Percentiles rank a stretch among this genome's conserved stretches.
These are phyloP conservation scores for Pseudoips prasinana DNA, from an alignment of 2,888 invertebrate genomes.

Conservation along the genomic window DNA sequence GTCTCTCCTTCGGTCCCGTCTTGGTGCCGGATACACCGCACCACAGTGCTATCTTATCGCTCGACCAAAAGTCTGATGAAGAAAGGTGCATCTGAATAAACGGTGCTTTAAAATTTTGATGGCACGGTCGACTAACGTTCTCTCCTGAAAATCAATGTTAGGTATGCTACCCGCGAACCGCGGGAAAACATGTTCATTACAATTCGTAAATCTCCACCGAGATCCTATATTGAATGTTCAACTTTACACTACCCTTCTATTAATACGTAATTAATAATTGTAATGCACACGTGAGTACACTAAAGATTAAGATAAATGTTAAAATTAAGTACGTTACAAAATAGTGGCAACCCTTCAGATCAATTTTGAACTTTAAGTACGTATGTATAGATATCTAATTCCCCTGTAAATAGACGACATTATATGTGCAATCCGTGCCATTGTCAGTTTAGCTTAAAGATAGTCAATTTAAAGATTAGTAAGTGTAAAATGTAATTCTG, in stretches of 20 bases:
- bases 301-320: slow-evolving; percentile 63
- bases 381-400: slow-evolving; percentile 62
- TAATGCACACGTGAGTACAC: slow-evolving; percentile 74
- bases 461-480: slow-evolving; percentile 73
- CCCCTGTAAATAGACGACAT: slow-evolving; percentile 72
- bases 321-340: slow-evolving; percentile 62
- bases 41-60: slow-evolving; percentile 44
- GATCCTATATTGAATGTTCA: slow-evolving; percentile 53
- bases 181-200: slow-evolving; percentile 18
- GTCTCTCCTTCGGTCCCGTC: slow-evolving; percentile 41
- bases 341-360: slow-evolving; percentile 64
- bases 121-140: slow-evolving; percentile 50
- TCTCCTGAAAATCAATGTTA: slow-evolving; percentile 18
- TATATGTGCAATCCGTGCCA: slow-evolving; percentile 81
- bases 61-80: slow-evolving; percentile 49
- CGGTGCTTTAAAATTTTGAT: slow-evolving; percentile 53
- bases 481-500: slow-evolving; percentile 35
- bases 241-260: slow-evolving; percentile 62
- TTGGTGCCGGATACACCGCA: slow-evolving; percentile 33
- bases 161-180: slow-evolving; percentile 18
- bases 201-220: slow-evolving; percentile 25
- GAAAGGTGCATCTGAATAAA: slow-evolving; percentile 53
- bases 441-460: slow-evolving; percentile 77
- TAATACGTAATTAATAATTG: slow-evolving; percentile 70
- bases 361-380: slow-evolving; percentile 58